phyloP scores from a whole-genome alignment of 2,888 invertebrate genomes.

The Thecocarcelia acutangulata region DNA sequence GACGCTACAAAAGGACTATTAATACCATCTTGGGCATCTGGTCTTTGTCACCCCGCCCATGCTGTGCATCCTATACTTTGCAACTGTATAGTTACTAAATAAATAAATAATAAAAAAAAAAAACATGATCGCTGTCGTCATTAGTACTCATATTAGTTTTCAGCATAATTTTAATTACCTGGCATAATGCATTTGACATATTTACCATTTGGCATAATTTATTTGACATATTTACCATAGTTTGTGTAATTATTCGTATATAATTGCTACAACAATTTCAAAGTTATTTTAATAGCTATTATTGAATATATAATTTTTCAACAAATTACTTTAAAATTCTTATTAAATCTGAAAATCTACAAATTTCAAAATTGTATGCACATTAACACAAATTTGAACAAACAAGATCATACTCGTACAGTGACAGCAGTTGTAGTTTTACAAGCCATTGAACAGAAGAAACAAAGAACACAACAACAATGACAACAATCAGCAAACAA shows the following conservation, averaged over 20 bases:
- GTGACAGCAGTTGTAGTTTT: neutral
- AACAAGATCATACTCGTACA: constrained; percentile 32
- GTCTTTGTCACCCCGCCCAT: too few relatives aligned
- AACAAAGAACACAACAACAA: neutral
- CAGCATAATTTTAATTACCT: too few relatives aligned
- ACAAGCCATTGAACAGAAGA: neutral
- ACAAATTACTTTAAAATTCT: constrained; percentile 13
- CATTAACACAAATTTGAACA: constrained; percentile 17
- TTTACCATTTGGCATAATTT: constrained; percentile 17
- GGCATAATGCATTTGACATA: too few relatives aligned
- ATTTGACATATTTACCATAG: neutral
- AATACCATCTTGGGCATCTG: too few relatives aligned
- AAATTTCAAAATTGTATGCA: constrained; percentile 43
- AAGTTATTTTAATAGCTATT: neutral
- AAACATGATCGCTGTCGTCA: too few relatives aligned
- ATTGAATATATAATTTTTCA: neutral
- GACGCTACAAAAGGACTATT: too few relatives aligned
- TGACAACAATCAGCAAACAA: too few relatives aligned
- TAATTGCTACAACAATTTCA: neutral
- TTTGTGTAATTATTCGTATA: neutral
- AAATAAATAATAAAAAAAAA: too few relatives aligned
- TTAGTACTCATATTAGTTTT: too few relatives aligned
- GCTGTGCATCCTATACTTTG: too few relatives aligned
- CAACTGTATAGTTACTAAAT: too few relatives aligned
- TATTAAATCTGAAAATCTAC: constrained; percentile 26